These are phyloP conservation scores for Campoplex nolae DNA, from an alignment of 2,888 invertebrate genomes.

Conservation along the genomic window DNA sequence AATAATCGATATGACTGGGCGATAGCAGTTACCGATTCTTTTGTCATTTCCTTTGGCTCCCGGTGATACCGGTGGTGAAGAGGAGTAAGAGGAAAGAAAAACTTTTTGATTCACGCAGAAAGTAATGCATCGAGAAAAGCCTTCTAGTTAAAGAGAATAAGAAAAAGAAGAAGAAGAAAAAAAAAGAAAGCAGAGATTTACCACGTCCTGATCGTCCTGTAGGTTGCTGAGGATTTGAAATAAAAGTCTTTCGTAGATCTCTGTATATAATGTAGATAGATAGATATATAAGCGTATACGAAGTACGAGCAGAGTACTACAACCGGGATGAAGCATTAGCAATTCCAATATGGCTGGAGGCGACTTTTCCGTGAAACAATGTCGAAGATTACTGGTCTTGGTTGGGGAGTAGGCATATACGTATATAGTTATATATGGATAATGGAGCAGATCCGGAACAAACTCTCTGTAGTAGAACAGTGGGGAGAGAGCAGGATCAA, in stretches of 20 bases:
- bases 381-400: conserved; percentile 69
- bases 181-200: conserved; percentile 14
- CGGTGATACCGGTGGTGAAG: conserved; percentile 16
- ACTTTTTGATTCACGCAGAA: conserved; percentile 58
- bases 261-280: conserved; percentile 32
- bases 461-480: conserved; percentile 50
- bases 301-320: conserved; percentile 2
- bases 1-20: conserved; percentile 58
- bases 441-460: conserved; percentile 55
- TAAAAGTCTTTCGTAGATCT: conserved; percentile 53
- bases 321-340: conserved; percentile 74
- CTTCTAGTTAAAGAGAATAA: conserved; percentile 24
- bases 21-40: conserved; percentile 49
- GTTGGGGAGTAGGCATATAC: conserved; percentile 44
- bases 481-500: conserved; percentile 45
- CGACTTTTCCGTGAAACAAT: conserved; percentile 75
- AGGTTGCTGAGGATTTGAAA: conserved; percentile 50
- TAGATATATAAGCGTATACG: conserved; percentile 13
- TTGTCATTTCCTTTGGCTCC: conserved; percentile 35
- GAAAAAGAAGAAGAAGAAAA: conserved; percentile 22
- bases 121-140: conserved; percentile 52
- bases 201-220: conserved; percentile 34
- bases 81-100: conserved; percentile 39
- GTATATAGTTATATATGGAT: conserved; percentile 48
- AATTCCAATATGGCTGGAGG: conserved; percentile 81